Percentiles rank a stretch among this genome's conserved stretches.
These are phyloP conservation scores for Sminthopsis crassicaudata DNA, from an alignment of 2,113 vertebrate genomes.

Conservation along the genomic window DNA sequence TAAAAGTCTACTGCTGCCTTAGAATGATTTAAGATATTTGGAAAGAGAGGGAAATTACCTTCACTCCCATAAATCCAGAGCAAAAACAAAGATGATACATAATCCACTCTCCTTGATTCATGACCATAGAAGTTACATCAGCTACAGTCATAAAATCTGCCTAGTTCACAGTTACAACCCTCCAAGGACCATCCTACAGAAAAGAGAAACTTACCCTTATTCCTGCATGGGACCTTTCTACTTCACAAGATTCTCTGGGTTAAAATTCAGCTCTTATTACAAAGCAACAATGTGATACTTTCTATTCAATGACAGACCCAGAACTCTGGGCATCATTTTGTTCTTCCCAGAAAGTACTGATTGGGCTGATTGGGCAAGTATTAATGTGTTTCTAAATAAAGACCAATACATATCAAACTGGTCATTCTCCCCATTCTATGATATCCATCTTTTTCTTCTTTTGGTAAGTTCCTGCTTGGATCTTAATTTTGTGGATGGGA, in stretches of 20 bases:
- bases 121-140: slow-evolving; percentile 43
- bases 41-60: slow-evolving; percentile 54
- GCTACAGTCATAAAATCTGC: slow-evolving; percentile 49
- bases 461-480: not conserved
- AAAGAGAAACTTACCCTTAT: not conserved
- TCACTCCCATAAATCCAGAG: slow-evolving; percentile 55
- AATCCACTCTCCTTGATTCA: slow-evolving; percentile 47
- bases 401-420: not conserved
- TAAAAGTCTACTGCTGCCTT: slow-evolving; percentile 56
- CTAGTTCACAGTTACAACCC: not conserved
- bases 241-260: not conserved
- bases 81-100: slow-evolving; percentile 61
- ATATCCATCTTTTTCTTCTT: not conserved
- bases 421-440: not conserved
- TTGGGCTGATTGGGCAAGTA: not conserved
- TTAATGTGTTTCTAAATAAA: slow-evolving; percentile 50
- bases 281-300: slow-evolving; percentile 41
- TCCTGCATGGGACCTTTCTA: not conserved
- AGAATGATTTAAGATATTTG: slow-evolving; percentile 71
- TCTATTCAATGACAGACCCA: not conserved
- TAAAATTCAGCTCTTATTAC: slow-evolving; percentile 29
- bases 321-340: slow-evolving; percentile 10
- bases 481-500: not conserved
- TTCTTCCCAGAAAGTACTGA: not conserved
- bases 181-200: slow-evolving; percentile 15